Evolutionary conservation across 2,797 vertebrate species (phyloP).

Genomic region (Numenius phaeopus): DNA sequence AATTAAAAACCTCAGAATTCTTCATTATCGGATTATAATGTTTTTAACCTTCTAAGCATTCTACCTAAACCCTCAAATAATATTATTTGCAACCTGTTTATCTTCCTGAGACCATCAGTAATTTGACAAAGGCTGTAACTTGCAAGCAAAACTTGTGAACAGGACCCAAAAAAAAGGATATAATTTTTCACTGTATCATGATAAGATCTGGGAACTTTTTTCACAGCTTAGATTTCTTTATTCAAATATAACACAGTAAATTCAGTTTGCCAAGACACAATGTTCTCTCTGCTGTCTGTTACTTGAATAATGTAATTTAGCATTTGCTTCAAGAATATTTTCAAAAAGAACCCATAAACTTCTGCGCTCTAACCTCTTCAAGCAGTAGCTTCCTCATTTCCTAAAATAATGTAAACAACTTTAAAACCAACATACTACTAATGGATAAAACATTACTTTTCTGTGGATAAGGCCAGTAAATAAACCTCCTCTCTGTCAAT

Average conservation of each 20-base stretch:
- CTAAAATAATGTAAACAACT: constrained; percentile 61
- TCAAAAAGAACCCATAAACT: constrained; percentile 55
- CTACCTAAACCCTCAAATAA: background rate
- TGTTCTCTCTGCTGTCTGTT: constrained; percentile 79
- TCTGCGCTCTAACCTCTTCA: constrained; percentile 35
- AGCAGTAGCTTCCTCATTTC: constrained; percentile 38
- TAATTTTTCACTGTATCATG: constrained; percentile 50
- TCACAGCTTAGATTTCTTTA: constrained; percentile 71
- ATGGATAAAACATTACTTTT: constrained; percentile 67
- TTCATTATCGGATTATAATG: background rate
- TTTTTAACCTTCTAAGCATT: background rate
- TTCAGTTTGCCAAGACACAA: constrained; percentile 78
- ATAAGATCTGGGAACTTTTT: constrained; percentile 76
- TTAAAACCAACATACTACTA: constrained; percentile 36
- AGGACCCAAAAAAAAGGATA: constrained; percentile 64
- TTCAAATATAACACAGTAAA: constrained; percentile 71
- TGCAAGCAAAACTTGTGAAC: constrained; percentile 71
- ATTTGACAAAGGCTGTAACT: constrained; percentile 52
- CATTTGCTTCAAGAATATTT: constrained; percentile 48
- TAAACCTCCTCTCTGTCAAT: background rate
- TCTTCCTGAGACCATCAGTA: constrained; percentile 64
- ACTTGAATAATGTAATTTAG: constrained; percentile 73
- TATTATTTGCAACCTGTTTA: constrained; percentile 47
- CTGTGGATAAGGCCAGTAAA: background rate
- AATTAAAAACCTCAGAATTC: background rate